Evolutionary conservation across 2,888 invertebrate genomes (phyloP).

Genomic region (Chydorus sphaericus): DNA sequence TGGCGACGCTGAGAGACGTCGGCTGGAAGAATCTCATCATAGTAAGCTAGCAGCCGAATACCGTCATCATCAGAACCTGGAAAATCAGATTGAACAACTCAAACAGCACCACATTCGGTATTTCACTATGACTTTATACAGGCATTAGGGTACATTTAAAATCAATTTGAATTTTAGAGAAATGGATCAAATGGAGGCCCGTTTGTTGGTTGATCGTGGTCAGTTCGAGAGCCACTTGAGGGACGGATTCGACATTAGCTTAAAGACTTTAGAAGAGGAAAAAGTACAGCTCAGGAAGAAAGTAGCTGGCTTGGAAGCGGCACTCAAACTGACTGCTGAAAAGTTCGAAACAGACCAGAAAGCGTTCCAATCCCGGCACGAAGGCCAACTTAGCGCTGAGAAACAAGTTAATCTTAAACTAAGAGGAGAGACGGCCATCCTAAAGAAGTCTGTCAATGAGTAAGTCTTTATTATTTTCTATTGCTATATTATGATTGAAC

Average conservation of each 20-base stretch:
- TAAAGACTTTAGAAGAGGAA: background rate
- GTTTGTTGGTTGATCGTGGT: background rate
- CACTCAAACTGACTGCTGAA: constrained; percentile 1
- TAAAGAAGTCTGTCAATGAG: constrained; percentile 4
- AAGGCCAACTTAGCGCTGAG: background rate
- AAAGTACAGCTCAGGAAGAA: background rate
- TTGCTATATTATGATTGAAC: background rate
- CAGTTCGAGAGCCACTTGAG: background rate
- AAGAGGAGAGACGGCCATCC: constrained; percentile 7
- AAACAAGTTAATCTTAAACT: constrained; percentile 9
- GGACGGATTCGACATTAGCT: background rate
- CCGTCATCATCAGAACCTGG: background rate
- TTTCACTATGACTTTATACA: too few species aligned
- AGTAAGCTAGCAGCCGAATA: constrained; percentile 3
- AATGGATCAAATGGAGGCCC: background rate
- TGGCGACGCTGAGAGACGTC: background rate
- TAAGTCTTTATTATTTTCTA: background rate
- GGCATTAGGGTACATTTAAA: too few species aligned
- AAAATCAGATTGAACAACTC: background rate
- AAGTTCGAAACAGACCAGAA: constrained; percentile 5
- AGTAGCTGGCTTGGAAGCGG: constrained; percentile 5
- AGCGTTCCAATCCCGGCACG: background rate
- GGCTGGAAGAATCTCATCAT: constrained; percentile 2
- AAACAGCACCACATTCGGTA: background rate
- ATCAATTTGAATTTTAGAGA: too few species aligned